Percentiles rank a stretch among this genome's conserved stretches.
These are phyloP conservation scores for Halichoerus grypus DNA, from an alignment of 2,113 vertebrate species.

Conservation along the genomic window DNA sequence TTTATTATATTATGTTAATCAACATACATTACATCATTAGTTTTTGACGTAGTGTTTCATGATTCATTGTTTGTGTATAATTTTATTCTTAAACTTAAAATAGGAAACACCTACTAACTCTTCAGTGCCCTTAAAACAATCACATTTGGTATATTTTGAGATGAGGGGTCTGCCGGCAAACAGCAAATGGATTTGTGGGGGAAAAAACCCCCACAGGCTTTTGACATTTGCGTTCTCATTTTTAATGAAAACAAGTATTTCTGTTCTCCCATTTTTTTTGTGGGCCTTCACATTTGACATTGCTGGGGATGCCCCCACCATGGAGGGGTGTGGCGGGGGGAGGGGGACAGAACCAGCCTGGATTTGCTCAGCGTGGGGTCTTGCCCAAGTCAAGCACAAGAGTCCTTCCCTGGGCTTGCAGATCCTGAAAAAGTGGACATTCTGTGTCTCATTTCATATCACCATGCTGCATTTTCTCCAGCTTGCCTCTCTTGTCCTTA, in stretches of 20 bases:
- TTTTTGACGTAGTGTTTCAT: no score
- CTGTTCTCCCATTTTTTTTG: no score
- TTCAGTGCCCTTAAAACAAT: not conserved
- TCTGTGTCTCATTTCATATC: not conserved
- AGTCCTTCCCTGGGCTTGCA: not conserved
- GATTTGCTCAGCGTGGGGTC: not conserved
- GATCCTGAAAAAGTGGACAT: not conserved
- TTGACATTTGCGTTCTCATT: not conserved
- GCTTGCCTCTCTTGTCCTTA: not conserved
- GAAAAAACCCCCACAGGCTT: not conserved
- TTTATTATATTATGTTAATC: not conserved
- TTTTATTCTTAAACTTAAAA: not conserved
- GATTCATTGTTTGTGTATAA: no score
- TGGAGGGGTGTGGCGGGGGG: fast-evolving
- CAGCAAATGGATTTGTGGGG: not conserved
- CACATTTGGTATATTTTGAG: not conserved
- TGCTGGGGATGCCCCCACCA: not conserved
- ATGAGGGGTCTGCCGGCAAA: not conserved
- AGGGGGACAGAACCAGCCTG: not conserved
- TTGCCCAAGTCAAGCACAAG: not conserved
- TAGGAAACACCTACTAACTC: not conserved
- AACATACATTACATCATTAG: no score
- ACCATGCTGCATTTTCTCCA: not conserved
- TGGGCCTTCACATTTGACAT: not conserved
- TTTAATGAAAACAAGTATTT: not conserved